phyloP scores from a whole-genome alignment of 1,140 invertebrate species.

The Plectrocnemia conspersa region DNA sequence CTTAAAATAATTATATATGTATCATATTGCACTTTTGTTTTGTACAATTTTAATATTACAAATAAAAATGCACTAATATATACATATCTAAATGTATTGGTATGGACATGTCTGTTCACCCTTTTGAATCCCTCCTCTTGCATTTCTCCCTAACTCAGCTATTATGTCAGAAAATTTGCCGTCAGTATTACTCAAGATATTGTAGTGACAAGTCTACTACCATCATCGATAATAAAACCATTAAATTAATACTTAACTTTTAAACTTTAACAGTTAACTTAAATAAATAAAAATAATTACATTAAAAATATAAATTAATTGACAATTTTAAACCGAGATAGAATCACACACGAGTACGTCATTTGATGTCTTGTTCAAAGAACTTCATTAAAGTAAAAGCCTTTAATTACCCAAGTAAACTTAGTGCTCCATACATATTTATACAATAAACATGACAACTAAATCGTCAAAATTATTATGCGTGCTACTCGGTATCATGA shows the following conservation, averaged over 20 bases:
- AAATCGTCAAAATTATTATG: slow-evolving; percentile 19
- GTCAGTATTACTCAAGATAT: slow-evolving; percentile 12
- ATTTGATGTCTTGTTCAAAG: slow-evolving; percentile 5
- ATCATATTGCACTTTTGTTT: no score
- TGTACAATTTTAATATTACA: no score
- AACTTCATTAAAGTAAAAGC: slow-evolving; percentile 9
- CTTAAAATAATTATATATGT: no score
- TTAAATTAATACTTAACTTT: no score
- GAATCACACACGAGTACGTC: not conserved
- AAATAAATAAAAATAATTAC: not conserved
- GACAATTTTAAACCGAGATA: not conserved
- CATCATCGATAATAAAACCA: no score
- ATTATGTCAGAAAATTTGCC: slow-evolving; percentile 7
- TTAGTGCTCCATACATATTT: not conserved
- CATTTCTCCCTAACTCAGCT: not conserved
- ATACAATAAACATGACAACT: slow-evolving; percentile 6
- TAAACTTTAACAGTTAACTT: not conserved
- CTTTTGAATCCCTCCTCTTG: not conserved
- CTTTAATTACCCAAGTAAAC: not conserved
- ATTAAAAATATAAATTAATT: not conserved
- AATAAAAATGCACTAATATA: no score
- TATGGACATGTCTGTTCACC: not conserved
- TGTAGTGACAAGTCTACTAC: slow-evolving; percentile 1
- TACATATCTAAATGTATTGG: no score
- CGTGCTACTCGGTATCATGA: slow-evolving; percentile 21